phyloP scores from a whole-genome alignment of 2,113 vertebrate species.

The Lepisosteus osseus region DNA sequence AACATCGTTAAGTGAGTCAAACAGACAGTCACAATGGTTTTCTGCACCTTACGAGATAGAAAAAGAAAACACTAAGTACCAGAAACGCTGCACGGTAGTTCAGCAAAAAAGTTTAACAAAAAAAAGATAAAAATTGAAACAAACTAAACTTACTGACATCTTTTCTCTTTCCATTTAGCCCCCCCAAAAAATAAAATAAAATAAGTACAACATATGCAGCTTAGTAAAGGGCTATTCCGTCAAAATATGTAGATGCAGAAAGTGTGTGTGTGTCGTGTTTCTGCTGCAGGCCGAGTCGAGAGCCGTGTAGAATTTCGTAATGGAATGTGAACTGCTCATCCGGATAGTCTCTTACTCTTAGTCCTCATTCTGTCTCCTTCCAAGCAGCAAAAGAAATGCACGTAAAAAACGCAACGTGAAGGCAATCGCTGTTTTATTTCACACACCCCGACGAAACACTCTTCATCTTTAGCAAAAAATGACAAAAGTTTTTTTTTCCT shows the following conservation, averaged over 20 bases:
- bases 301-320: constrained; percentile 65
- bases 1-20: not conserved
- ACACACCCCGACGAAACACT: not conserved
- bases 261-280: constrained; percentile 30
- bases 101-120: not conserved
- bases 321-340: constrained; percentile 63
- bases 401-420: not conserved
- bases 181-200: not conserved
- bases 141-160: no score
- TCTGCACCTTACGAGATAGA: not conserved
- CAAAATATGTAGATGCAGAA: not conserved
- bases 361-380: constrained; percentile 61
- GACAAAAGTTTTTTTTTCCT: not conserved
- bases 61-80: not conserved
- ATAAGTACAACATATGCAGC: not conserved
- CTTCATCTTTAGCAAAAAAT: not conserved
- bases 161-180: no score
- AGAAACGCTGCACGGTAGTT: no score
- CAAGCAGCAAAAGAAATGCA: constrained; percentile 58
- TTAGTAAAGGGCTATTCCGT: not conserved
- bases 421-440: not conserved
- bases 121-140: no score
- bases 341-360: constrained; percentile 43
- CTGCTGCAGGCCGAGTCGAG: constrained; percentile 32
- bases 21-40: constrained; percentile 11